These are phyloP conservation scores for Drosophila novamexicana DNA, from an alignment of 1,140 invertebrate species.

Conservation along the genomic window DNA sequence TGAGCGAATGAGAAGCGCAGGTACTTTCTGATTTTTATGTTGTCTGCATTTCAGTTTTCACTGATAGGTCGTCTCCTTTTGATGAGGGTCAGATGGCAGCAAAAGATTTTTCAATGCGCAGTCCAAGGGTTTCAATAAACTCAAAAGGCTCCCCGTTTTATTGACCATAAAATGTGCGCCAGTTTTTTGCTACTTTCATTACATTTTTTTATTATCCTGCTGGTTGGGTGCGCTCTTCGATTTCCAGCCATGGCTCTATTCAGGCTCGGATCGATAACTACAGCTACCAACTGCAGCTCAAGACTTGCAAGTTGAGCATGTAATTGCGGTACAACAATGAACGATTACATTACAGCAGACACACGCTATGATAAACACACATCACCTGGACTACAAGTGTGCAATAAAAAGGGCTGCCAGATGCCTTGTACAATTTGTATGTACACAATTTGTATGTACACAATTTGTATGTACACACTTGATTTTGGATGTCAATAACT, in stretches of 20 bases:
- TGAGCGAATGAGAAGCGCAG: slow-evolving; percentile 49
- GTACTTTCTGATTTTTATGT: slow-evolving; percentile 71
- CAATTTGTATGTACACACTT: not conserved
- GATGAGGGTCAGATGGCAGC: slow-evolving; percentile 45
- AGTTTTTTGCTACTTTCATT: slow-evolving; percentile 50
- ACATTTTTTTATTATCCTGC: slow-evolving; percentile 34
- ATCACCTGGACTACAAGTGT: slow-evolving; percentile 6
- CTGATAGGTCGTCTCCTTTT: slow-evolving; percentile 21
- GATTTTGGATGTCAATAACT: slow-evolving; percentile 27
- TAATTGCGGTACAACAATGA: slow-evolving; percentile 47
- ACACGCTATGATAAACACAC: not conserved
- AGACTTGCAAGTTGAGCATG: slow-evolving; percentile 41
- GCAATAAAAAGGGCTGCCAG: slow-evolving; percentile 20
- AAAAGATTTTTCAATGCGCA: slow-evolving; percentile 65
- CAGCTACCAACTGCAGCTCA: slow-evolving; percentile 2
- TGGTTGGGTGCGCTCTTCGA: not conserved
- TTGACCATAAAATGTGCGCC: slow-evolving; percentile 69
- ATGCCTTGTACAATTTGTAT: not conserved
- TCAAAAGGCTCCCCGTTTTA: slow-evolving; percentile 65
- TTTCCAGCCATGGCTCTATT: slow-evolving; percentile 38
- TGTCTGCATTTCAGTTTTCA: slow-evolving; percentile 51
- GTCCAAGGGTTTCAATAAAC: slow-evolving; percentile 66
- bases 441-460: too few relatives aligned
- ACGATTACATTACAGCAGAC: slow-evolving; percentile 15
- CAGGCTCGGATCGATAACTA: slow-evolving; percentile 14